Percentiles rank a stretch among this genome's conserved stretches.
Evolutionary conservation across 2,888 invertebrate genomes (phyloP).

Genomic region (Archips crataeganus): DNA sequence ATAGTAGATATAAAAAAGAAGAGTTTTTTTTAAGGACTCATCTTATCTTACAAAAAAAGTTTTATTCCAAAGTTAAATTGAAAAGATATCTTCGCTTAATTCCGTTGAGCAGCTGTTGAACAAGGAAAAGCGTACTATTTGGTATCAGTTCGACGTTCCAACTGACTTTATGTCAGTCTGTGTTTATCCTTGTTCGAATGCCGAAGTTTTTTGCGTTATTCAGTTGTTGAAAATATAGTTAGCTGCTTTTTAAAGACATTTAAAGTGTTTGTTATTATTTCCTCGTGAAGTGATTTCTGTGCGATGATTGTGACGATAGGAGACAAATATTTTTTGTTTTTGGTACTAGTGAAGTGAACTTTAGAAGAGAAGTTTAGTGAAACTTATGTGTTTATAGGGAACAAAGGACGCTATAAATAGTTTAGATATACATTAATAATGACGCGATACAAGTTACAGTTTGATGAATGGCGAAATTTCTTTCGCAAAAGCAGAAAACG

Average conservation of each 20-base stretch:
- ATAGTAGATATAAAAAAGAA: too few species aligned
- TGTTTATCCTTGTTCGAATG: slow-evolving; percentile 12
- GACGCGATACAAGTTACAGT: neutral
- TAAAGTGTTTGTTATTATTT: neutral
- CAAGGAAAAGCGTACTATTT: slow-evolving; percentile 25
- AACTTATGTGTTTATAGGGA: neutral
- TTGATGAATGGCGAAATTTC: neutral
- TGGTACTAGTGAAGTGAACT: neutral
- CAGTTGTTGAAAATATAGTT: slow-evolving; percentile 1
- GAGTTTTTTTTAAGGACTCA: too few species aligned
- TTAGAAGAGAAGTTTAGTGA: neutral
- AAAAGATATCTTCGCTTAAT: too few species aligned
- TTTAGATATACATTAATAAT: too few species aligned
- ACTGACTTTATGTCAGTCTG: slow-evolving; percentile 8
- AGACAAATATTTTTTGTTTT: neutral
- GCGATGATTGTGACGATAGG: neutral
- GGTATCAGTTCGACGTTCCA: neutral
- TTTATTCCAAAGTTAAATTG: too few species aligned
- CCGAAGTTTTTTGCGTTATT: slow-evolving; percentile 2
- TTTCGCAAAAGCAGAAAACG: slow-evolving; percentile 3
- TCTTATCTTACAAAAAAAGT: too few species aligned
- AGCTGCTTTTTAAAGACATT: neutral
- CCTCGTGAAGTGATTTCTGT: neutral
- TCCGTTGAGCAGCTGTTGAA: neutral
- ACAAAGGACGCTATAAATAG: neutral